Evolutionary conservation across 2,888 invertebrate species (phyloP).

Genomic region (Ormia ochracea): DNA sequence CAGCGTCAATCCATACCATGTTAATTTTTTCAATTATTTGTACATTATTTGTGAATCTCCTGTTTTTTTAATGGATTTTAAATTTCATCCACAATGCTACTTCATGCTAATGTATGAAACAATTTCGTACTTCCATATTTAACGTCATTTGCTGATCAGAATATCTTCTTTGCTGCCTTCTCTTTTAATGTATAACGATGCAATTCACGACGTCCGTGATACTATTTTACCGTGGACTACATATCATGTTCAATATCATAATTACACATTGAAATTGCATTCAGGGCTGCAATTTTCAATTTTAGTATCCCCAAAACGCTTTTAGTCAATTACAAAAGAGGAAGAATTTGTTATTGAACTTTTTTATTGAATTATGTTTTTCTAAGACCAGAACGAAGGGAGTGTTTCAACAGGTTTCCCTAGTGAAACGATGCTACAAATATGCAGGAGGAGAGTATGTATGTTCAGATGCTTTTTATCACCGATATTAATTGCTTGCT

Average conservation of each 20-base stretch:
- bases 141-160: constrained; percentile 78
- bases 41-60: constrained; percentile 20
- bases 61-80: constrained; percentile 31
- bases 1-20: background rate
- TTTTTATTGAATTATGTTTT: no score
- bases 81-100: background rate
- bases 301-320: no score
- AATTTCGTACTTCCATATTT: constrained; percentile 82
- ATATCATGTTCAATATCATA: constrained; percentile 88
- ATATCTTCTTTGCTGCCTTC: constrained; percentile 83
- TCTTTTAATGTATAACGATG: constrained; percentile 89
- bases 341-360: no score
- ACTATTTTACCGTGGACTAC: constrained; percentile 94
- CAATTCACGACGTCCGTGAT: constrained; percentile 88
- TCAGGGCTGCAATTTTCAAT: no score
- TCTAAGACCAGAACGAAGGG: no score
- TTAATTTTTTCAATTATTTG: constrained; percentile 29
- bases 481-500: no score
- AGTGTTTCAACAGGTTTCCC: no score
- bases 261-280: constrained; percentile 83
- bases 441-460: no score
- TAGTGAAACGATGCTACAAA: no score
- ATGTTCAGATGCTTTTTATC: no score
- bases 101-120: background rate
- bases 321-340: no score